These are phyloP conservation scores for Rosalia funebris DNA, from an alignment of 2,888 invertebrate genomes.

Conservation along the genomic window DNA sequence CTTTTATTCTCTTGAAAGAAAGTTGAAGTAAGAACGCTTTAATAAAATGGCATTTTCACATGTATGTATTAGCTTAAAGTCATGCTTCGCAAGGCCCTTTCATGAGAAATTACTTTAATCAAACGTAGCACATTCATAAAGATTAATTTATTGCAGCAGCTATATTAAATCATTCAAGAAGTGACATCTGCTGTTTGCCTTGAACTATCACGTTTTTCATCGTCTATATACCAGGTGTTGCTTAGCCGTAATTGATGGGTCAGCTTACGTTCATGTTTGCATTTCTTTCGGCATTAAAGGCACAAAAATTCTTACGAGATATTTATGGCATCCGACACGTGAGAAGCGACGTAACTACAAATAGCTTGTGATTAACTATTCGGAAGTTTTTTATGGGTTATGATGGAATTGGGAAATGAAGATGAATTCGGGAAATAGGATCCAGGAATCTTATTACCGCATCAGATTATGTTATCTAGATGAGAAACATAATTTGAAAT, in stretches of 20 bases:
- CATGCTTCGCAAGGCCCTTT: slow-evolving; percentile 38
- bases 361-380: too few species aligned
- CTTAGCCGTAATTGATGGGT: slow-evolving; percentile 52
- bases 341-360: too few species aligned
- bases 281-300: slow-evolving; percentile 19
- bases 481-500: too few species aligned
- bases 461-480: too few species aligned
- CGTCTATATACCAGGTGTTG: slow-evolving; percentile 57
- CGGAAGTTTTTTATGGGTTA: too few species aligned
- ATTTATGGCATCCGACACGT: slow-evolving; percentile 1
- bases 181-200: slow-evolving; percentile 60
- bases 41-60: too few species aligned
- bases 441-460: too few species aligned
- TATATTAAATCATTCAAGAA: slow-evolving; percentile 58
- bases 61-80: slow-evolving; percentile 26
- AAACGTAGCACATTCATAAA: slow-evolving; percentile 55
- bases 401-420: too few species aligned
- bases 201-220: slow-evolving; percentile 61
- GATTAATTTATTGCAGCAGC: slow-evolving; percentile 56
- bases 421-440: too few species aligned
- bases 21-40: too few species aligned
- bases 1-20: too few species aligned
- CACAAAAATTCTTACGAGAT: not conserved
- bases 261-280: slow-evolving; percentile 26
- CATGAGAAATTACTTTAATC: slow-evolving; percentile 50